Conservation (phyloP, 2,888 invertebrate species). For the Choristoneura rosaceana region DNA sequence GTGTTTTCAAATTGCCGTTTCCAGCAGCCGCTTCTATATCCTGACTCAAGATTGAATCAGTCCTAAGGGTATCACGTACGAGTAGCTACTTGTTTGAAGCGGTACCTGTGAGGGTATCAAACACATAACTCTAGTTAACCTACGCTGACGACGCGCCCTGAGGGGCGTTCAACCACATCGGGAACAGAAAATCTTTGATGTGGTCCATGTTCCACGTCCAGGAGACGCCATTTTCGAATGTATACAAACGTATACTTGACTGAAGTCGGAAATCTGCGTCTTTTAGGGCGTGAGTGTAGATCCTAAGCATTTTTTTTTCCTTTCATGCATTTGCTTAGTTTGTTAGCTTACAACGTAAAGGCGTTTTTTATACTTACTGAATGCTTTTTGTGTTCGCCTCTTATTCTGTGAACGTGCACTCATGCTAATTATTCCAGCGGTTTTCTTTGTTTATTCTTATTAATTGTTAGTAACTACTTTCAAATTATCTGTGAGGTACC, state of each 20-base stretch:
- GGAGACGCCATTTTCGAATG: background rate
- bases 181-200: conserved; percentile 14
- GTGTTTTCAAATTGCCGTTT: background rate
- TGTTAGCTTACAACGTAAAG: background rate
- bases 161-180: background rate
- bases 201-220: background rate
- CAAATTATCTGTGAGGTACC: no score
- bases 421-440: background rate
- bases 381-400: background rate
- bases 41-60: conserved; percentile 19
- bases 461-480: no score
- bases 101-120: conserved; percentile 8
- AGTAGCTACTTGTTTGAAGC: conserved; percentile 4
- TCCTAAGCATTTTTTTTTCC: background rate
- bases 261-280: background rate
- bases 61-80: conserved; percentile 33
- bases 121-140: conserved; percentile 16
- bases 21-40: conserved; percentile 13
- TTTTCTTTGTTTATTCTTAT: no score
- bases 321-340: background rate
- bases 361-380: background rate
- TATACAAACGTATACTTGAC: background rate
- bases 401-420: background rate
- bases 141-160: conserved; percentile 3
- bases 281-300: background rate